Percentiles rank a stretch among this genome's conserved stretches.
These are phyloP conservation scores for Poeciliopsis occidentalis DNA, from an alignment of 2,113 vertebrate genomes.

Conservation along the genomic window DNA sequence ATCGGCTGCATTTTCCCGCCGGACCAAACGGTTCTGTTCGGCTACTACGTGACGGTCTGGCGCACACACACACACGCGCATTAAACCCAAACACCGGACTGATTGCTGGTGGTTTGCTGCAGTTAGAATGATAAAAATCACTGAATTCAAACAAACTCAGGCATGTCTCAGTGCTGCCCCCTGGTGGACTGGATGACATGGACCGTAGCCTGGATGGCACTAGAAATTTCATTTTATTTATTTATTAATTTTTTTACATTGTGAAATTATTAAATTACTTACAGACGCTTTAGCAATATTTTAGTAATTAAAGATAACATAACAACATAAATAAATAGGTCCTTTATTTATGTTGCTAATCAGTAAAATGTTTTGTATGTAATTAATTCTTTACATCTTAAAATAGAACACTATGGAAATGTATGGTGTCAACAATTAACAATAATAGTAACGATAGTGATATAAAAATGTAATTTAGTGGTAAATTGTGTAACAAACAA, in stretches of 20 bases:
- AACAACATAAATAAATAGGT: too few species aligned
- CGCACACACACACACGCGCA: not conserved
- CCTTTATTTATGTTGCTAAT: not conserved
- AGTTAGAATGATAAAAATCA: constrained; percentile 53
- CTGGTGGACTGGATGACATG: constrained; percentile 48
- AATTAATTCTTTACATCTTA: not conserved
- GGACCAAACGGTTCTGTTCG: not conserved
- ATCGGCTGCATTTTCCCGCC: constrained; percentile 72
- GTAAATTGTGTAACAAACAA: too few species aligned
- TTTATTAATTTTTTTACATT: too few species aligned
- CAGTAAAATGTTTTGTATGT: not conserved
- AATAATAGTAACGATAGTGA: too few species aligned
- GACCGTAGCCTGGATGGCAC: not conserved
- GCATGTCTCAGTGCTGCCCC: constrained; percentile 18
- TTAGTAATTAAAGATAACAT: too few species aligned
- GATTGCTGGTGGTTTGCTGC: constrained; percentile 29
- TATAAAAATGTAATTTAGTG: too few species aligned
- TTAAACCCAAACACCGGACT: not conserved
- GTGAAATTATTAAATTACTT: too few species aligned
- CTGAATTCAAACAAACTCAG: constrained; percentile 7
- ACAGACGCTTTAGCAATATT: too few species aligned
- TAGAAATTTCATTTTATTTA: too few species aligned
- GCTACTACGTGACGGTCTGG: not conserved
- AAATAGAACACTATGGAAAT: too few species aligned
- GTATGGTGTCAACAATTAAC: too few species aligned